Conservation (phyloP, 2,888 invertebrate species). For the Tiliacea aurago region DNA sequence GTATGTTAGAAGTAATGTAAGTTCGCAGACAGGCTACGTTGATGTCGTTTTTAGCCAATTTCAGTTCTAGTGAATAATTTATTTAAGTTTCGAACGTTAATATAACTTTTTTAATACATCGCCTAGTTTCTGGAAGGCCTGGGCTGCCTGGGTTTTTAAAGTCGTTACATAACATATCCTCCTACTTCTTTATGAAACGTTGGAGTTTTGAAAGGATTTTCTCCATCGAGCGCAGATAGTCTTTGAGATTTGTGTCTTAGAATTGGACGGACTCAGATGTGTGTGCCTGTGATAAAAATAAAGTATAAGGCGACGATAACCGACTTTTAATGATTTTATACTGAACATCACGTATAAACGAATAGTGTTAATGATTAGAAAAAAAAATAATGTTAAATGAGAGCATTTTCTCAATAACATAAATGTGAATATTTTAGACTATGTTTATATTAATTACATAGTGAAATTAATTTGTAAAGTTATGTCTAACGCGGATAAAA, state of each 20-base stretch:
- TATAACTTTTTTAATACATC: constrained; percentile 61
- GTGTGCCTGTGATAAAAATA: not conserved
- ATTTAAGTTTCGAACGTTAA: constrained; percentile 61
- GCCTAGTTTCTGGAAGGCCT: constrained; percentile 29
- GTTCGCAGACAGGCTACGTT: constrained; percentile 74
- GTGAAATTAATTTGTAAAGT: too few species aligned
- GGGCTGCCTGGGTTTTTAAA: constrained; percentile 33
- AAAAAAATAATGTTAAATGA: too few species aligned
- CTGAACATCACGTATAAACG: too few species aligned
- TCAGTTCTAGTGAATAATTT: constrained; percentile 66
- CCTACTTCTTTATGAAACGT: not conserved
- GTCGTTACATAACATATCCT: constrained; percentile 11
- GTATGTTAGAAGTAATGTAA: constrained; percentile 76
- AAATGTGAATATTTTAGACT: too few species aligned
- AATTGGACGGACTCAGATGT: too few species aligned
- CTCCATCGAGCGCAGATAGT: not conserved
- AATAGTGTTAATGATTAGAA: too few species aligned
- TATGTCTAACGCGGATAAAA: too few species aligned
- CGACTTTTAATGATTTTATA: too few species aligned
- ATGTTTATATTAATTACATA: too few species aligned
- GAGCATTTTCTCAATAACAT: too few species aligned
- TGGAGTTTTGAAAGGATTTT: constrained; percentile 5
- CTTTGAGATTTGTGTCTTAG: not conserved
- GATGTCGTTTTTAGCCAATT: constrained; percentile 68
- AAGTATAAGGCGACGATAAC: too few species aligned